Evolutionary conservation across 1,140 invertebrate genomes (phyloP).

Genomic region (Calycopis cecrops): DNA sequence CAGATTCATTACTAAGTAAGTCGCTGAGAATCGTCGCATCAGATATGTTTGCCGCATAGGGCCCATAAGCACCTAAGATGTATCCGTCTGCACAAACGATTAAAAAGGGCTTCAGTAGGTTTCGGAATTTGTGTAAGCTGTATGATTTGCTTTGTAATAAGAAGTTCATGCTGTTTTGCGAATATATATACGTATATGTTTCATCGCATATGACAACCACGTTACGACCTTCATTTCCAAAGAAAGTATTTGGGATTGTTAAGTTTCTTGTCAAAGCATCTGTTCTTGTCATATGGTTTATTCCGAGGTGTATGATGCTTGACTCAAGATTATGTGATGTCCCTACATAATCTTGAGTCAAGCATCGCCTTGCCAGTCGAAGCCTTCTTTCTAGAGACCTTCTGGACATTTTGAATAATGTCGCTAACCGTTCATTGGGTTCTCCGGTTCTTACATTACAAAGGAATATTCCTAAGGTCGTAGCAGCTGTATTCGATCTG

Average conservation of each 20-base stretch:
- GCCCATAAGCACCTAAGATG: conserved; percentile 8
- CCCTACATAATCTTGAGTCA: conserved; percentile 19
- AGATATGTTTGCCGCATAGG: conserved; percentile 18
- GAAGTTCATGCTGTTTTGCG: background rate
- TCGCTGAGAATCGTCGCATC: conserved; percentile 16
- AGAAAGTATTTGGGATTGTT: background rate
- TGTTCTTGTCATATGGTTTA: conserved; percentile 10
- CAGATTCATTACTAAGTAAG: conserved; percentile 6
- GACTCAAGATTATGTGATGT: no score
- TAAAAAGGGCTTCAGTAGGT: background rate
- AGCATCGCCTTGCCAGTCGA: conserved; percentile 15
- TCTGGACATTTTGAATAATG: conserved; percentile 20
- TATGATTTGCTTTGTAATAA: background rate
- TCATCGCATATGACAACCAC: background rate
- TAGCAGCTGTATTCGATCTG: conserved; percentile 9
- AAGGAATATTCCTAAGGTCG: conserved; percentile 6
- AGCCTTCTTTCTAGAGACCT: conserved; percentile 16
- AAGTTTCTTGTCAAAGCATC: background rate
- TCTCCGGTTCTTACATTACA: conserved; percentile 17
- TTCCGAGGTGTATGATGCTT: no score
- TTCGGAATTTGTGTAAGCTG: background rate
- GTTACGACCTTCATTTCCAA: background rate
- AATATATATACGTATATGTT: background rate
- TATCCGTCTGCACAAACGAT: background rate
- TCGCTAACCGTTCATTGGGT: conserved; percentile 19